Conservation (phyloP, 2,888 invertebrate species). For the Trissoscelio sp. region DNA sequence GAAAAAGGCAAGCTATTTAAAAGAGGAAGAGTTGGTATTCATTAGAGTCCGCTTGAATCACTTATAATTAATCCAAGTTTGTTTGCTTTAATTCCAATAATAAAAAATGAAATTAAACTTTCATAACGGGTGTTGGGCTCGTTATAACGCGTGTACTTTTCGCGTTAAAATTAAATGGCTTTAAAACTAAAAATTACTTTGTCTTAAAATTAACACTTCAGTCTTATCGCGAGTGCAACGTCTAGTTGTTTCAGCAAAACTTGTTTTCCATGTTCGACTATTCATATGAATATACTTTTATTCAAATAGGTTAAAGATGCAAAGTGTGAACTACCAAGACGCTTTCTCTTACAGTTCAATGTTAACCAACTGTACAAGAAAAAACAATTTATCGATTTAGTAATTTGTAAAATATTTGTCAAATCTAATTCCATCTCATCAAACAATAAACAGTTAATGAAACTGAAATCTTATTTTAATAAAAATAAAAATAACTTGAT, state of each 20-base stretch:
- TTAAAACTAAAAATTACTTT: constrained; percentile 20
- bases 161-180: constrained; percentile 4
- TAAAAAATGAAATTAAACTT: neutral
- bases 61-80: too few relatives aligned
- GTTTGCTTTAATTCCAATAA: too few relatives aligned
- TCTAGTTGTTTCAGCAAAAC: constrained; percentile 49
- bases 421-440: too few relatives aligned
- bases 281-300: constrained; percentile 45
- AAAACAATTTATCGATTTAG: neutral
- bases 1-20: too few relatives aligned
- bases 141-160: neutral
- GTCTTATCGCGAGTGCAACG: constrained; percentile 42
- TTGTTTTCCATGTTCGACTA: constrained; percentile 40
- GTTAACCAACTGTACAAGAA: neutral
- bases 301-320: constrained; percentile 44
- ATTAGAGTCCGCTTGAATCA: too few relatives aligned
- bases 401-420: too few relatives aligned
- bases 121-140: neutral
- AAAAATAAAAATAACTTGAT: too few relatives aligned
- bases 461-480: too few relatives aligned
- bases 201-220: constrained; percentile 46
- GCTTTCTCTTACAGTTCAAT: constrained; percentile 23
- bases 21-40: too few relatives aligned
- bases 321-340: constrained; percentile 3
- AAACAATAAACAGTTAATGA: too few relatives aligned